These are phyloP conservation scores for Idaea straminata DNA, from an alignment of 2,888 invertebrate genomes.

Conservation along the genomic window DNA sequence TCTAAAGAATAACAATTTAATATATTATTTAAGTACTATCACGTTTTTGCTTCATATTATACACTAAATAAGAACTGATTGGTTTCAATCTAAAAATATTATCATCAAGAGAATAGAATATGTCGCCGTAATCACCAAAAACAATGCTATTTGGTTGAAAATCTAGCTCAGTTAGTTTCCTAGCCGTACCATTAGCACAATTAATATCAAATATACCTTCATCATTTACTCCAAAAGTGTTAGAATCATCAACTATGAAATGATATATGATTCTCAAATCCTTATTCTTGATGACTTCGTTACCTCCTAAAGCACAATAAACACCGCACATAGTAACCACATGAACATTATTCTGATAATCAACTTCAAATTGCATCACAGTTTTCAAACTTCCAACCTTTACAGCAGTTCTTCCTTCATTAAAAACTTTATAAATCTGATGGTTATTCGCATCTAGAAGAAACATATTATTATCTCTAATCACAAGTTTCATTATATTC, in stretches of 20 bases:
- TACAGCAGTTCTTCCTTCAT: conserved; percentile 43
- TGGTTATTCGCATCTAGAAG: conserved; percentile 66
- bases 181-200: conserved; percentile 63
- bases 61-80: conserved; percentile 57
- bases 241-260: conserved; percentile 53
- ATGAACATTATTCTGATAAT: conserved; percentile 57
- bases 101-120: conserved; percentile 58
- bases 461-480: conserved; percentile 65
- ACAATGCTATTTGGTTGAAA: conserved; percentile 59
- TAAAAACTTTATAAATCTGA: conserved; percentile 61
- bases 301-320: conserved; percentile 51
- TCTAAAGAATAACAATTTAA: conserved; percentile 11
- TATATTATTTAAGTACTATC: conserved; percentile 14
- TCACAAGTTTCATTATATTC: conserved; percentile 62
- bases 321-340: conserved; percentile 66
- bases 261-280: conserved; percentile 52
- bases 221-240: conserved; percentile 54
- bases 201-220: conserved; percentile 56
- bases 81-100: conserved; percentile 61
- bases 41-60: conserved; percentile 46
- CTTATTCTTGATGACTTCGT: conserved; percentile 57
- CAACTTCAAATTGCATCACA: conserved; percentile 65
- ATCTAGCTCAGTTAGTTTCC: conserved; percentile 46
- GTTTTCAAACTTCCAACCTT: conserved; percentile 52
- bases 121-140: conserved; percentile 68